These are phyloP conservation scores for Electrophaes corylata DNA, from an alignment of 2,888 invertebrate species.

Conservation along the genomic window DNA sequence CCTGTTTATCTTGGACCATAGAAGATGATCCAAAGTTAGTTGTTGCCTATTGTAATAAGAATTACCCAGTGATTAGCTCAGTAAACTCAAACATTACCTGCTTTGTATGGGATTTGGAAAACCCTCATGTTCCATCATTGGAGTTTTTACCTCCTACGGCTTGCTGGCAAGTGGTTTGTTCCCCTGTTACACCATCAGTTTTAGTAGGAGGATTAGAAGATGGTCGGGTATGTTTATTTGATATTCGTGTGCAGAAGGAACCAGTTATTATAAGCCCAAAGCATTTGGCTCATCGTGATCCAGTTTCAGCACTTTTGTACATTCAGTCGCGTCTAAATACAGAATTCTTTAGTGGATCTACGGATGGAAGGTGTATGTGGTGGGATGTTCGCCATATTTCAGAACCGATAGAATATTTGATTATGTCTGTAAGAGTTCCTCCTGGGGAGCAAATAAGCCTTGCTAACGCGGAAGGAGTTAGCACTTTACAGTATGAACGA, in stretches of 20 bases:
- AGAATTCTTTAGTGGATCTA: conserved; percentile 85
- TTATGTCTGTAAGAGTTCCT: conserved; percentile 80
- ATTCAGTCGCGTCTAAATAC: conserved; percentile 82
- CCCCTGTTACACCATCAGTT: conserved; percentile 48
- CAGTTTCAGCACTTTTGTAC: conserved; percentile 82
- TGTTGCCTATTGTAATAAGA: conserved; percentile 82
- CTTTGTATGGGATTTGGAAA: conserved; percentile 86
- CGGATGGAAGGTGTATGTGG: conserved; percentile 86
- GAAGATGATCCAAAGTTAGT: conserved; percentile 86
- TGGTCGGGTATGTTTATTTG: conserved; percentile 84
- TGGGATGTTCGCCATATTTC: conserved; percentile 87
- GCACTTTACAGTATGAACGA: conserved; percentile 87
- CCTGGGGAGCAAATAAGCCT: conserved; percentile 75
- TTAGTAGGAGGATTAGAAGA: conserved; percentile 60
- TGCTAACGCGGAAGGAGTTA: conserved; percentile 83
- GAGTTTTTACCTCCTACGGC: conserved; percentile 51
- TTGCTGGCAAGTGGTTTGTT: conserved; percentile 59
- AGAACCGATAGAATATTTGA: conserved; percentile 82
- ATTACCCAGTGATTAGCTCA: conserved; percentile 43
- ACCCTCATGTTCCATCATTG: conserved; percentile 43
- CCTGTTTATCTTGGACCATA: conserved; percentile 87
- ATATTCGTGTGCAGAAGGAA: conserved; percentile 88
- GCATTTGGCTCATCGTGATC: conserved; percentile 69
- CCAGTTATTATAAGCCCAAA: conserved; percentile 87
- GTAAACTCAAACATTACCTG: conserved; percentile 75